Percentiles rank a stretch among this genome's conserved stretches.
Evolutionary conservation across 2,888 invertebrate species (phyloP).

Genomic region (Eumerus sabulonum): DNA sequence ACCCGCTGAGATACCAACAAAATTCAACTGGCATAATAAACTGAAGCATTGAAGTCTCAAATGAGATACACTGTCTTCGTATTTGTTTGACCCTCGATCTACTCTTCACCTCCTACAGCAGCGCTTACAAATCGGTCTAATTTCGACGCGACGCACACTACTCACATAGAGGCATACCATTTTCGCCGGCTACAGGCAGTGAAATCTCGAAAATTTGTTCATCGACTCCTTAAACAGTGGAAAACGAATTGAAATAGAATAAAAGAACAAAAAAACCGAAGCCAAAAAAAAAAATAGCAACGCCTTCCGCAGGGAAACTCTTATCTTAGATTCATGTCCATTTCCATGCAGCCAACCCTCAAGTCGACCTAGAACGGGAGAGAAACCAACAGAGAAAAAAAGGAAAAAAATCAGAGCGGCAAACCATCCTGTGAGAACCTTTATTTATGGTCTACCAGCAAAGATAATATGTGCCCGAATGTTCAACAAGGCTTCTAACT

Average conservation of each 20-base stretch:
- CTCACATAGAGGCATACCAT: neutral
- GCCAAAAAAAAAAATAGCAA: conserved; percentile 24
- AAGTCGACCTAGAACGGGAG: conserved; percentile 13
- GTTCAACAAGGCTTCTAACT: conserved; percentile 68
- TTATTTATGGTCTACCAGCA: conserved; percentile 67
- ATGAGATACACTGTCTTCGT: conserved; percentile 37
- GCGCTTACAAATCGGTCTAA: conserved; percentile 41
- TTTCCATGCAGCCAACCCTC: conserved; percentile 39
- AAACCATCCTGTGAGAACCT: conserved; percentile 51
- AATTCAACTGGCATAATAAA: conserved; percentile 50
- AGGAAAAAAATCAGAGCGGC: conserved; percentile 39
- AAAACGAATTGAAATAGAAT: conserved; percentile 45
- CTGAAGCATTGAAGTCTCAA: conserved; percentile 40
- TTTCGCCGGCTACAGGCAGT: too few relatives aligned
- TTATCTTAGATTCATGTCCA: conserved; percentile 54
- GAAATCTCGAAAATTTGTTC: conserved; percentile 47
- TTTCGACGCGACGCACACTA: conserved; percentile 17
- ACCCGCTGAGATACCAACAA: conserved; percentile 10
- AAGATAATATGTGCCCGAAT: conserved; percentile 67
- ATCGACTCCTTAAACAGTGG: conserved; percentile 48
- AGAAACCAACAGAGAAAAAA: too few relatives aligned
- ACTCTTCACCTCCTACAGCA: neutral
- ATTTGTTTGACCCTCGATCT: conserved; percentile 24
- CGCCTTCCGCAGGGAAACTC: conserved; percentile 19
- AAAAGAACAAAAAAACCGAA: too few relatives aligned